Base-by-base conservation (phyloP, 2,113 vertebrate species). In the Chamaea fasciata region DNA sequence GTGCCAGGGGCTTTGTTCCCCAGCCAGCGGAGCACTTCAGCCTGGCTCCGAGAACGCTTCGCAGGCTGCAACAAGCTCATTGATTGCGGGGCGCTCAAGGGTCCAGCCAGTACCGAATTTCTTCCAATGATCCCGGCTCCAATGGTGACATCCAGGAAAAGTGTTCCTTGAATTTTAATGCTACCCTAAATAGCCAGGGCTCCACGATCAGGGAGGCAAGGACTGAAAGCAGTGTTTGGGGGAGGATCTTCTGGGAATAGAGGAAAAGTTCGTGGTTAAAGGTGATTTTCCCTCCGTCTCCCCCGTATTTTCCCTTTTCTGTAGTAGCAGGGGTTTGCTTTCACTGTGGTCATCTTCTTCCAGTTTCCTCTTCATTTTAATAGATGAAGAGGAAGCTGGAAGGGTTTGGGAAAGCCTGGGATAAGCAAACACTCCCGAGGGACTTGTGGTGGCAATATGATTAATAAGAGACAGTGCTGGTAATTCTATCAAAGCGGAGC, bases 381-480 rank as follows among this genome's bases (percentile, higher is more conserved):
- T 90, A 78, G 89, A 93, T 84, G 52, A 52, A 56, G 64, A 56
- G 60, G 67, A 86, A 96, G 31, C 46, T 33, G 65, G 50, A 87
- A 47, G 42, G 31, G 35, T 82, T 95, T 90, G 79, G 82, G 50
- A 56, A 92, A 68, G 68, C 17, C 10, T 19, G 33, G 92, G 75
- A 86, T 68, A 74, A 92, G 95, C 64, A 90, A 94, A 87, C 67
- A 18, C 83, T 79, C 95, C 73, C 22, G 85, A 65, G 95, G 92
- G 93, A 75, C 52, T 33, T 52, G 79, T 60, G 84, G 95, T 92
- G 94, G 94, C 88, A 94, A 95, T 76, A 78, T 97, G 94, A 96
- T 96, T 92, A 93, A 96, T 96, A 95, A 75, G 73, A 88, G 90
- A 92, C 91, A 63, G 73, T 89, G 6, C 94, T 96, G 93, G 81